phyloP scores from a whole-genome alignment of 2,888 invertebrate species.

The Ichneumoninae sp. region DNA sequence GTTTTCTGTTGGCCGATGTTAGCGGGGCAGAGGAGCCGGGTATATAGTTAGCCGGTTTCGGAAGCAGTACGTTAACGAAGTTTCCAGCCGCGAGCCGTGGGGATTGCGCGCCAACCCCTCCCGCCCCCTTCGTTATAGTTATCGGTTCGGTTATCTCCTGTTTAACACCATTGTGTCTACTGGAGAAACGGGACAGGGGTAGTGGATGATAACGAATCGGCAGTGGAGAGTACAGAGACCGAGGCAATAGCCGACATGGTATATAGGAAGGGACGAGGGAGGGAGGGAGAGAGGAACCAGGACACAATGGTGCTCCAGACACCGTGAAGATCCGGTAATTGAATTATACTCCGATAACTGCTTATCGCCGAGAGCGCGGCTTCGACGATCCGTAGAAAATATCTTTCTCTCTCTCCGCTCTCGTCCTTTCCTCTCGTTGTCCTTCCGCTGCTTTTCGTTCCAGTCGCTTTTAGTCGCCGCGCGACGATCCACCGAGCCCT shows the following conservation, averaged over 20 bases:
- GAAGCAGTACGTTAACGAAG: slow-evolving; percentile 72
- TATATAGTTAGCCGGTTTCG: slow-evolving; percentile 57
- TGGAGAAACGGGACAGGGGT: slow-evolving; percentile 52
- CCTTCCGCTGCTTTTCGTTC: slow-evolving; percentile 50
- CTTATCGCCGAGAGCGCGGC: slow-evolving; percentile 71
- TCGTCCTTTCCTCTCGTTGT: slow-evolving; percentile 9
- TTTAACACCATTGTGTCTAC: slow-evolving; percentile 81
- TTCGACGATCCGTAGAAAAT: slow-evolving; percentile 66
- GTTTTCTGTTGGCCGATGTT: slow-evolving; percentile 54
- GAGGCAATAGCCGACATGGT: slow-evolving; percentile 39
- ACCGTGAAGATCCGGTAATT: slow-evolving; percentile 81
- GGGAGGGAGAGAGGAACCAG: slow-evolving; percentile 63
- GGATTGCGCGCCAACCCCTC: slow-evolving; percentile 35
- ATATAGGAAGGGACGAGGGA: slow-evolving; percentile 36
- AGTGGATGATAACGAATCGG: slow-evolving; percentile 80
- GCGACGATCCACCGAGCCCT: slow-evolving; percentile 10
- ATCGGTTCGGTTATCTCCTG: slow-evolving; percentile 80
- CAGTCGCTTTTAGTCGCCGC: slow-evolving; percentile 31
- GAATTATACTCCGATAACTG: slow-evolving; percentile 82
- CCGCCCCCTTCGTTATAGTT: slow-evolving; percentile 68
- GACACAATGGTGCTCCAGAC: slow-evolving; percentile 76
- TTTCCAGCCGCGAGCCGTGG: slow-evolving; percentile 63
- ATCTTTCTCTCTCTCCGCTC: slow-evolving; percentile 58
- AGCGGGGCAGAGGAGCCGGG: neutral
- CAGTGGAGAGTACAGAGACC: slow-evolving; percentile 59